phyloP scores from a whole-genome alignment of 2,888 invertebrate species.

The Notocelia uddmanniana region DNA sequence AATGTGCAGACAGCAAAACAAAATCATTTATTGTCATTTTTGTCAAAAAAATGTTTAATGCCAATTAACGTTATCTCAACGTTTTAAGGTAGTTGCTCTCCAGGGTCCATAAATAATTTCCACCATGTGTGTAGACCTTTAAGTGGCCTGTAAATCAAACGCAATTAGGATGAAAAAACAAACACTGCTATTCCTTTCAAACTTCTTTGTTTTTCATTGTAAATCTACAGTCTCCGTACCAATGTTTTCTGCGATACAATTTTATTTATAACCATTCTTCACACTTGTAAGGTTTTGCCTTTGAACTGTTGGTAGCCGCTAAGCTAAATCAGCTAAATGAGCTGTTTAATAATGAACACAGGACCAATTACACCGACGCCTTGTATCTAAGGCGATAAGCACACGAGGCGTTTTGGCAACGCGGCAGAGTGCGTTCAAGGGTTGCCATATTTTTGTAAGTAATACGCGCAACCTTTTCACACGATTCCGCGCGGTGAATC shows the following conservation, averaged over 20 bases:
- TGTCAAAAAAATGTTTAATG: too few relatives aligned
- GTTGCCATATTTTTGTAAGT: background rate
- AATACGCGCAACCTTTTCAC: too few relatives aligned
- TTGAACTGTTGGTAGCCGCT: slow-evolving; percentile 25
- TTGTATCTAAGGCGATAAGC: slow-evolving; percentile 36
- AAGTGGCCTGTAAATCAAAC: background rate
- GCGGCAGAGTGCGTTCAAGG: background rate
- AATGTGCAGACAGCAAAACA: too few relatives aligned
- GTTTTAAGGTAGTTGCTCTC: too few relatives aligned
- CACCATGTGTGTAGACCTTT: too few relatives aligned
- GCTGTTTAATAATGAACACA: slow-evolving; percentile 50
- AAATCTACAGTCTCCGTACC: background rate
- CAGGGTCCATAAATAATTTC: too few relatives aligned
- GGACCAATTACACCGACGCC: slow-evolving; percentile 49
- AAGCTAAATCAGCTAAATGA: slow-evolving; percentile 42
- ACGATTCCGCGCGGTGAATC: too few relatives aligned
- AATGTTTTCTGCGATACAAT: slow-evolving; percentile 9
- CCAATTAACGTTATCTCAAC: too few relatives aligned
- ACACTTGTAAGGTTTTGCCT: slow-evolving; percentile 23
- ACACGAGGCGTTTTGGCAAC: background rate
- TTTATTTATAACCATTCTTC: slow-evolving; percentile 27
- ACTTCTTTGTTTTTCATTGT: too few relatives aligned
- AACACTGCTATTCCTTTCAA: too few relatives aligned
- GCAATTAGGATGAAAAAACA: background rate
- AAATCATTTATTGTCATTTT: too few relatives aligned